Evolutionary conservation across 2,888 invertebrate genomes (phyloP).

Genomic region (Lottia scabra): DNA sequence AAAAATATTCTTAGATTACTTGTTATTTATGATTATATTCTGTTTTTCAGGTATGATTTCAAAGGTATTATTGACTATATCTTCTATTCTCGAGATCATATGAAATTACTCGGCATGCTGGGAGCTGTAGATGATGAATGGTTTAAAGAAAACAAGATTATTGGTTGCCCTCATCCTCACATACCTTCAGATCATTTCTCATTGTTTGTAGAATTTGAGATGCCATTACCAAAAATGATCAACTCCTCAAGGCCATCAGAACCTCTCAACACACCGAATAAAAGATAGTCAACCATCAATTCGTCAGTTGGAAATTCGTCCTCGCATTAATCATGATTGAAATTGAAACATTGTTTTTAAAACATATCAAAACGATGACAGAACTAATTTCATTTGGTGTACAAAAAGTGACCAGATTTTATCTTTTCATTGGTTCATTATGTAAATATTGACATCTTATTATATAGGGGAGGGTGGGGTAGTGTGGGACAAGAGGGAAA

Average conservation of each 20-base stretch:
- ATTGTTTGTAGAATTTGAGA: conserved; percentile 67
- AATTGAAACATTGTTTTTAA: no score
- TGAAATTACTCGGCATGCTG: conserved; percentile 93
- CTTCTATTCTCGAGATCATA: conserved; percentile 95
- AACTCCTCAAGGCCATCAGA: neutral
- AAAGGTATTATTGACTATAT: conserved; percentile 99
- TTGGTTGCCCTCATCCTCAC: conserved; percentile 97
- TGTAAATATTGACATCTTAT: no score
- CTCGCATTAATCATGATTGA: no score
- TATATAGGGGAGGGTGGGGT: no score
- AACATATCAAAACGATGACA: no score
- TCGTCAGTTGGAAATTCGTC: neutral
- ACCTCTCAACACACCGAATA: neutral
- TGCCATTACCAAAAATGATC: conserved; percentile 40
- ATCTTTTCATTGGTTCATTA: no score
- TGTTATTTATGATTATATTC: no score
- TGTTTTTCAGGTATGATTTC: conserved; percentile 89
- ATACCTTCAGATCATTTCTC: conserved; percentile 81
- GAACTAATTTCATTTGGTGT: no score
- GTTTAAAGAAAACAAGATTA: conserved; percentile 89
- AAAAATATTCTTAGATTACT: no score
- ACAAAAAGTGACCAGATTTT: no score
- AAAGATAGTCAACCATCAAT: neutral
- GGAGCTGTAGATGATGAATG: conserved; percentile 91
- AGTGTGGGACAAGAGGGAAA: no score